Evolutionary conservation across 2,113 vertebrate genomes (phyloP), one percentile per base, ranked within the genome.

Genomic region (Microcebus tavaratra): DNA sequence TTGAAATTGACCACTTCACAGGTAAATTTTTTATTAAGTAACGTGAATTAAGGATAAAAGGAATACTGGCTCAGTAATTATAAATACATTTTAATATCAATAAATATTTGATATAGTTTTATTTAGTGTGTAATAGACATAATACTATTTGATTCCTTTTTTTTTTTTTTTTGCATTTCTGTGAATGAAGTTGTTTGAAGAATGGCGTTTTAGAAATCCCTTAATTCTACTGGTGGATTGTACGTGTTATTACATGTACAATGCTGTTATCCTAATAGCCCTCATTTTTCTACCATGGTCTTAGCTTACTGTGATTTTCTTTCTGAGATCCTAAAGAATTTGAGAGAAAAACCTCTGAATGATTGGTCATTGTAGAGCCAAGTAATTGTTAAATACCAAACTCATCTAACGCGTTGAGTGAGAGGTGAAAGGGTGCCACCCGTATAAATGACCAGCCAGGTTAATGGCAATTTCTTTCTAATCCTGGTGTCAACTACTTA

Each of bases 131-230:
- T 53, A 63, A 34, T 50, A 86, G 31, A 79, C 57, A 79, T 79
- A 63, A 27, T 57, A 48, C 53, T 82, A 42, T 57, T 34, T 78
- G 21, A 29, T 80, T 88, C 53, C 5, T 34, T 96, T 96, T 57
- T 70, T 75, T 94, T 81, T 96, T 96, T 57, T 70, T 68, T 94
- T 81, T 61, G 27, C 6, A 67, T 76, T 88, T 78, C 25, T 97
- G 29, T 96, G 80, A 50, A 48, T 82, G n/a, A 84, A 65, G 1
- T 75, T 75, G 6, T 61, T 83, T 73, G 57, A 94, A 8, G 34
- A 88, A 61, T 6, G 6, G 5, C 65, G 5, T 36, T 76, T 83
- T 65, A 27, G 23, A 82, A 63, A 83, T 93, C 6, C 7, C 27
- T 27, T 50, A n/a, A 21, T 87, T 79, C 50, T 94, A 4, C 5